Base-by-base conservation (phyloP, 1,140 invertebrate species). In the Drosophila simulans region DNA sequence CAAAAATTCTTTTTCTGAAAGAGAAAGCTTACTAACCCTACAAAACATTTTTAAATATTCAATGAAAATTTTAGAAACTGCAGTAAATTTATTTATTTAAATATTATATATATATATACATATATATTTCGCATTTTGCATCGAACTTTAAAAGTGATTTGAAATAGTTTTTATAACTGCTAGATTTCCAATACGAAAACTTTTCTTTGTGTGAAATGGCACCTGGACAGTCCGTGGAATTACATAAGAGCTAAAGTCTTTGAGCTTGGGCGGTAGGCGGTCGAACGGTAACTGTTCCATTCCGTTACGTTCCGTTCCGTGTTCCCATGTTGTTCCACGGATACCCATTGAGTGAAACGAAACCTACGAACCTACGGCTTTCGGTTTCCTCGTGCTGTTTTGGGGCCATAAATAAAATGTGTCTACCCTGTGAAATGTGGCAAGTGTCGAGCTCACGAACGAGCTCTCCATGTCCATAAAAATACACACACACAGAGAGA, bases 281-380 rank as follows among this genome's bases (percentile, higher is more conserved):
- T 37, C 68, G 7, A 80, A 89, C 72, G 69, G 69, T 68, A 66
- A 82, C 46, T 89, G 84, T 89, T 89, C 39, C 80, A 89, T 89
- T 84, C 73, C 84, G 53, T 58, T 63, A 13, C 80, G 51, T 55
- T 37, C 48, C 20, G 34, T 5, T 40, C 42, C 31, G 39, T 13
- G 25, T n/a, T 31, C 31, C 31, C 31, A 8, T 8, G 7, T 0
- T 8, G 31, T 10, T 31, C 7, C 31, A 10, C 11, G 40, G 35
- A 31, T n/a, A 43, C 34, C 35, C 68, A 73, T 73, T 73, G 46
- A 76, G 72, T 20, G 72, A 70, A 69, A 49, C 35, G 64, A 43
- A 68, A 65, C 27, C 64, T 65, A 63, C 46, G 71, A 60, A 72
- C 27, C 65, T 53, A 70, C 55, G 63, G 76, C 20, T 31, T 53